Evolutionary conservation across 1,140 invertebrate genomes (phyloP), one percentile per base, ranked within the genome.

Genomic region (Andrena cerasifolii): DNA sequence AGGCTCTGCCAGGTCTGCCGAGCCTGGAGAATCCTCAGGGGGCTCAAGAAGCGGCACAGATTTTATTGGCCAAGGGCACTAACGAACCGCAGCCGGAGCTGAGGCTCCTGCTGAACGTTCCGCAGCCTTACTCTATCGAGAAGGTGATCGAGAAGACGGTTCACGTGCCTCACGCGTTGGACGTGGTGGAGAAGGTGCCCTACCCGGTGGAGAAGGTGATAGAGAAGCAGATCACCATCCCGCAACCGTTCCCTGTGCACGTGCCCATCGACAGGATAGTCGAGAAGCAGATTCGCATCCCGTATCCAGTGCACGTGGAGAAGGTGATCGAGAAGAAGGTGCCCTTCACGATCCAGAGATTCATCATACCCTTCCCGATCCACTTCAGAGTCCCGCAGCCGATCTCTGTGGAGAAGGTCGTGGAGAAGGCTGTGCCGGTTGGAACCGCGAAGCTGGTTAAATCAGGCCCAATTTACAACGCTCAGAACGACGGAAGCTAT

Each of bases 221-320:
- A 0, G 87, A 89, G 21, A 89, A 87, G 53, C 87, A 88, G 36
- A 58, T 89, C 7, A 75, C 85, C 0, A 45, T 88, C 0, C 80
- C 88, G 0, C 86, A 89, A 16, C 79, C 85, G 0, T 85, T 86
- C 51, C 87, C 89, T 0, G 53, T 90, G n/a, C 82, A 81, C 8
- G 73, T 86, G 26, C 84, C 88, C 0, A 12, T 87, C 2, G 84
- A 86, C 0, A 40, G 80, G 16, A 62, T 93, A 14, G 90, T 94
- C 4, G 93, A 94, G 78, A 94, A 94, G 80, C 90, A 93, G 84
- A 86, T 94, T 24, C 92, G 93, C 3, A 85, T 94, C 47, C 92
- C 93, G 0, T 92, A 94, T 74, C 91, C 93, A 26, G 87, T 94
- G 1, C 86, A 89, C 1, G 88, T 93, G 0, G 93, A 93, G 3